phyloP scores from a whole-genome alignment of 53 echinoderm and acorn worm genomes.

The Temnopleurus reevesii region DNA sequence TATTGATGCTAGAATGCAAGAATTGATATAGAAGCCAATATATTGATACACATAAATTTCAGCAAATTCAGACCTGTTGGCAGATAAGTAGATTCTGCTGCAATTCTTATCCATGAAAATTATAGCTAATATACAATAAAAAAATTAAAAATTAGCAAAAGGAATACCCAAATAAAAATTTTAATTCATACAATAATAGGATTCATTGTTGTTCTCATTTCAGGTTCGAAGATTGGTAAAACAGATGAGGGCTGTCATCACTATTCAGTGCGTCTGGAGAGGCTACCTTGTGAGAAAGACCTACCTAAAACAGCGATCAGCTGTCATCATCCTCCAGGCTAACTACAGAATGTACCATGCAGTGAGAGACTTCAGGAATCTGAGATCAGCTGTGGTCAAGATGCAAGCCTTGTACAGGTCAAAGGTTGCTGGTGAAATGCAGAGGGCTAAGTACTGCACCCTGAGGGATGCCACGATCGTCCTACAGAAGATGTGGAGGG shows the following conservation, averaged over 20 bases:
- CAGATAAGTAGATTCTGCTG: too few relatives aligned
- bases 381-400: constrained; percentile 18
- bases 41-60: too few relatives aligned
- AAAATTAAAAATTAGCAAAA: too few relatives aligned
- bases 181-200: too few relatives aligned
- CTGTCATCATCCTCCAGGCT: constrained; percentile 23
- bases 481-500: constrained; percentile 64
- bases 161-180: too few relatives aligned
- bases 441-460: neutral
- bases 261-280: constrained; percentile 62
- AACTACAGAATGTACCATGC: constrained; percentile 46
- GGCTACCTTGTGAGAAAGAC: constrained; percentile 48
- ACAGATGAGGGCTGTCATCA: constrained; percentile 52
- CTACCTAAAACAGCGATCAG: constrained; percentile 41
- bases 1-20: too few relatives aligned
- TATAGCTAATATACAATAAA: too few relatives aligned
- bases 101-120: too few relatives aligned
- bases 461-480: constrained; percentile 50
- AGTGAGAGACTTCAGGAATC: neutral
- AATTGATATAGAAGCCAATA: too few relatives aligned
- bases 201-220: neutral
- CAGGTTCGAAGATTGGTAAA: constrained; percentile 58
- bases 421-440: constrained; percentile 3
- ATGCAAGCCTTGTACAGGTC: constrained; percentile 54
- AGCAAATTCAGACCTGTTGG: too few relatives aligned